Evolutionary conservation across 1,140 invertebrate genomes (phyloP).

Genomic region (Triops longicaudatus): DNA sequence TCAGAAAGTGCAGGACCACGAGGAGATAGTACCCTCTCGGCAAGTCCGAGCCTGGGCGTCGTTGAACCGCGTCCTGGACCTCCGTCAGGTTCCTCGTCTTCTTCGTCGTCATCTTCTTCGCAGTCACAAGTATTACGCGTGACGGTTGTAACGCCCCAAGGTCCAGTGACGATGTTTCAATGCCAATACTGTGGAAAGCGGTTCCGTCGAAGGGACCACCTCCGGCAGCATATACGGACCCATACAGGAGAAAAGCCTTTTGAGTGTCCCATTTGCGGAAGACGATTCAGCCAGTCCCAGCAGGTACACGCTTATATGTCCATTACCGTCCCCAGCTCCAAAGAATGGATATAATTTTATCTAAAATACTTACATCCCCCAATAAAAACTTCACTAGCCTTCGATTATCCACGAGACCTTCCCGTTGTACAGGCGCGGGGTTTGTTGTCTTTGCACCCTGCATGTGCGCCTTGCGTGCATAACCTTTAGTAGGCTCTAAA

Average conservation of each 20-base stretch:
- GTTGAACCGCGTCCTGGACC: slow-evolving; percentile 22
- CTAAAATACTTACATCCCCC: no score
- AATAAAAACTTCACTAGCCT: no score
- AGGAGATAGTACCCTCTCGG: neutral
- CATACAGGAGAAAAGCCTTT: slow-evolving; percentile 43
- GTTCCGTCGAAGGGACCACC: slow-evolving; percentile 82
- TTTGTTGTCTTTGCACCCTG: no score
- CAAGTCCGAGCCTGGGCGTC: neutral
- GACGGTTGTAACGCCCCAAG: slow-evolving; percentile 29
- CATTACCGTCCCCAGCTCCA: slow-evolving; percentile 20
- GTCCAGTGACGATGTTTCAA: slow-evolving; percentile 44
- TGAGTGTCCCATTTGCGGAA: slow-evolving; percentile 33
- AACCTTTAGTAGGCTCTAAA: neutral
- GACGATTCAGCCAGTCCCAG: slow-evolving; percentile 34
- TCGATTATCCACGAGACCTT: no score
- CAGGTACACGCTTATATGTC: slow-evolving; percentile 33
- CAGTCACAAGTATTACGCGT: slow-evolving; percentile 25
- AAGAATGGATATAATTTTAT: no score
- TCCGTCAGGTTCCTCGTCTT: slow-evolving; percentile 3
- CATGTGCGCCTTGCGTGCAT: no score
- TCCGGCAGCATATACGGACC: slow-evolving; percentile 71
- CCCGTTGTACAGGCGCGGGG: no score
- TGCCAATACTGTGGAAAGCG: slow-evolving; percentile 72
- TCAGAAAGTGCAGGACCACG: neutral
- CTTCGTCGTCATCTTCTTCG: neutral